These are phyloP conservation scores for Macrotrachela quadricornifera DNA, from an alignment of 1,140 invertebrate species.

Conservation along the genomic window DNA sequence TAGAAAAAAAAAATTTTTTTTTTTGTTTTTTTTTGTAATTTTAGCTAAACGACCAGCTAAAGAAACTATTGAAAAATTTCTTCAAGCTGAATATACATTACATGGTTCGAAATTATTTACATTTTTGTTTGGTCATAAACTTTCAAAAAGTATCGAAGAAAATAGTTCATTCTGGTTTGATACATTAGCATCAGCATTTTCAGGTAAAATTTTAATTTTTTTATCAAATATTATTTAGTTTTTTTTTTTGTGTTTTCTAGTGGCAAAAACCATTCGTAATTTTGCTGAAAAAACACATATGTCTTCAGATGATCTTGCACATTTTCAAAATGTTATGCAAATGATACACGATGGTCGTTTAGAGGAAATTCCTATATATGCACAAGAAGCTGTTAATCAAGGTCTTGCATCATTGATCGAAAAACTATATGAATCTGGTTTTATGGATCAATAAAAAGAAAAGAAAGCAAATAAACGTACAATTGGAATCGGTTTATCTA, in stretches of 20 bases:
- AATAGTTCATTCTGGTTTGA: background rate
- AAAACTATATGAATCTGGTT: too few species aligned
- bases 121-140: conserved; percentile 5
- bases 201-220: background rate
- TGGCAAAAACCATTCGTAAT: conserved; percentile 1
- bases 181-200: background rate
- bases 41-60: conserved; percentile 6
- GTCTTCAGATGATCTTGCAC: background rate
- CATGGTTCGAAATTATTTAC: conserved; percentile 5
- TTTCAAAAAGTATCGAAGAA: background rate
- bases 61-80: conserved; percentile 1
- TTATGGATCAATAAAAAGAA: too few species aligned
- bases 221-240: too few species aligned
- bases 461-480: too few species aligned
- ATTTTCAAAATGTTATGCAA: background rate
- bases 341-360: background rate
- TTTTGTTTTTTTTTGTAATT: background rate
- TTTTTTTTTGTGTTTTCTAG: background rate
- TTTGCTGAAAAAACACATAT: conserved; percentile 4
- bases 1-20: background rate
- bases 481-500: too few species aligned
- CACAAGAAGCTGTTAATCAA: too few species aligned
- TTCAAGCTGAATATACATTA: background rate
- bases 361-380: background rate
- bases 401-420: too few species aligned